Evolutionary conservation across 2,888 invertebrate genomes (phyloP), one percentile per base, ranked within the genome.

Genomic region (Dicranocentrus wangi): DNA sequence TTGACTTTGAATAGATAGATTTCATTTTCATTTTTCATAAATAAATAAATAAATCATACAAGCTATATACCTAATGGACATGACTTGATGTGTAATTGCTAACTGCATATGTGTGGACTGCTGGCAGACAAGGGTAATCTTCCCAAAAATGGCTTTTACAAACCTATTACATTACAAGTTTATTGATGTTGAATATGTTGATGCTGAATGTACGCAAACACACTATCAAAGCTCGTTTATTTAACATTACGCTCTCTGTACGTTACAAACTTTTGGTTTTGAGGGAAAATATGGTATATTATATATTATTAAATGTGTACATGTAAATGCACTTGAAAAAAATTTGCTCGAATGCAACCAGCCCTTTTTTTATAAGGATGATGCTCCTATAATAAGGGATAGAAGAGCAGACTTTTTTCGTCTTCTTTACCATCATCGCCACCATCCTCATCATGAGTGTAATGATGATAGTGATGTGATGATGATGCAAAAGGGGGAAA

Each of bases 271-370:
- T n/a, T n/a, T n/a, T n/a, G n/a, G n/a, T n/a, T n/a, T n/a, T n/a
- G n/a, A n/a, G n/a, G n/a, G n/a, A n/a, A n/a, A n/a, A n/a, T n/a
- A n/a, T n/a, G n/a, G n/a, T n/a, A n/a, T n/a, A n/a, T n/a, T n/a
- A n/a, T n/a, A n/a, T n/a, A n/a, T n/a, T n/a, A n/a, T n/a, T 47
- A 47, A 47, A 47, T 47, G 47, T 47, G 10, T 47, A 47, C 47
- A 47, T 47, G 47, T 47, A 15, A 47, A 47, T 47, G 47, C 47
- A 47, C 47, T 47, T 47, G 47, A 47, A 47, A 47, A 47, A 47
- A 47, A 10, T 47, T 47, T 32, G 3, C 32, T 32, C 10, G 32
- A 32, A n/a, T 47, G 47, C 47, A 47, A n/a, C 10, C 13, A 10
- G 47, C 47, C n/a, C 47, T 10, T 10, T 39, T 32, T 32, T 32